Conservation (phyloP, 2,888 invertebrate species). For the Sinopyrophorus schimmeli region DNA sequence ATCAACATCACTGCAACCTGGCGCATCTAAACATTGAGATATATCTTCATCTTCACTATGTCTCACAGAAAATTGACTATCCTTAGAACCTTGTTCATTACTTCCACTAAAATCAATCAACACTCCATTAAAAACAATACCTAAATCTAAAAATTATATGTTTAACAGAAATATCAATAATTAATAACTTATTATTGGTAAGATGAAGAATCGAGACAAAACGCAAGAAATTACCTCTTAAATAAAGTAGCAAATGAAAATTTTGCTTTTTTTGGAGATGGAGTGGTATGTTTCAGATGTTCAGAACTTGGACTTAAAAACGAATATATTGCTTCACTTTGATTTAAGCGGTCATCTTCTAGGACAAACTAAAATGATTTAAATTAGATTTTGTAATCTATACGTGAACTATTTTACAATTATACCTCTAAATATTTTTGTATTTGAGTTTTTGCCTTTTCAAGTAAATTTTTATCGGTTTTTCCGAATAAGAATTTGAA, state of each 20-base stretch:
- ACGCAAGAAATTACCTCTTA: slow-evolving; percentile 65
- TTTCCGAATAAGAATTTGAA: slow-evolving; percentile 83
- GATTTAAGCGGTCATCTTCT: slow-evolving; percentile 83
- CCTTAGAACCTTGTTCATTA: slow-evolving; percentile 33
- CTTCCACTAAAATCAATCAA: too few species aligned
- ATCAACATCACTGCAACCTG: slow-evolving; percentile 56
- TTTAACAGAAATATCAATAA: slow-evolving; percentile 1
- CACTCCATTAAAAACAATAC: too few species aligned
- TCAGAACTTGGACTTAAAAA: slow-evolving; percentile 93
- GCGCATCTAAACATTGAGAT: slow-evolving; percentile 74
- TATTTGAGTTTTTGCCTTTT: slow-evolving; percentile 80
- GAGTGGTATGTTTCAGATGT: slow-evolving; percentile 77
- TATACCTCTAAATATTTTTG: slow-evolving; percentile 83
- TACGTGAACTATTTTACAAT: neutral
- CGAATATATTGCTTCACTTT: slow-evolving; percentile 86
- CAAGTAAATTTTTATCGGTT: slow-evolving; percentile 76
- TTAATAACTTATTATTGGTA: too few species aligned
- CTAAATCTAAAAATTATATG: neutral
- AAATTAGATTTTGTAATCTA: neutral
- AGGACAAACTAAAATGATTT: slow-evolving; percentile 70
- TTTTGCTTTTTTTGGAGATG: slow-evolving; percentile 81
- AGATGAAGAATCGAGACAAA: neutral
- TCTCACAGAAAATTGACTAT: slow-evolving; percentile 53
- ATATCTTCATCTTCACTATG: slow-evolving; percentile 81
- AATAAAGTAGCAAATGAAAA: slow-evolving; percentile 86